Evolutionary conservation across 2,888 invertebrate genomes (phyloP), one percentile per base, ranked within the genome.

Genomic region (Branchinecta sandiegonensis): DNA sequence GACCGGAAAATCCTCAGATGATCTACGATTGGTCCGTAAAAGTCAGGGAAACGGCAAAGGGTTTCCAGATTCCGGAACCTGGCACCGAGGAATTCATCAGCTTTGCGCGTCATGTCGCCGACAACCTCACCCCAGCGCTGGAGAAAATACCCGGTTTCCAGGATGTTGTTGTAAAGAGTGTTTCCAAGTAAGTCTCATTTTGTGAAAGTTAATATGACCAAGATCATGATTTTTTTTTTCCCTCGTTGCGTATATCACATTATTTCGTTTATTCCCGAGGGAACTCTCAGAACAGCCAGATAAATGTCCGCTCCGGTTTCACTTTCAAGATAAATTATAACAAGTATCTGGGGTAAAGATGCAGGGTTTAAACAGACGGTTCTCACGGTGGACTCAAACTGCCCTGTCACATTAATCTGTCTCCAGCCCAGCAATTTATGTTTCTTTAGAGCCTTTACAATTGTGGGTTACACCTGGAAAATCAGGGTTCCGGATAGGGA

Each of bases 81-180:
- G 88, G 86, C n/a, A 84, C 84, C 17, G 77, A 82, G 13, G 89
- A 90, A 73, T 91, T 86, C 74, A 85, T 86, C 48, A 84, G 84
- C 69, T 79, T 92, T 47, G 84, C 86, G 10, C 82, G 83, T 56
- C 83, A 83, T 6, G 83, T 88, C 65, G 80, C 81, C n/a, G 81
- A 83, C 69, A 85, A 84, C 65, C 85, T 87, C 73, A 82, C 82
- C 70, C 83, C 84, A 8, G 79, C 83, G 11, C 79, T 88, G 48
- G 79, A 78, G 14, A 80, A 83, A 71, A 80, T 87, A 72, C 82
- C 86, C 0, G 92, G 91, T 0, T 92, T 88, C 76, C 83, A 86
- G 71, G 84, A 84, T 68, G 78, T 90, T 1, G 79, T 82, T 13
- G 83, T 92, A 5, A 82, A 85, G 66, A 65, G 65, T 65, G 23